These are phyloP conservation scores for Malacosoma neustria DNA, from an alignment of 2,888 invertebrate genomes.

Conservation along the genomic window DNA sequence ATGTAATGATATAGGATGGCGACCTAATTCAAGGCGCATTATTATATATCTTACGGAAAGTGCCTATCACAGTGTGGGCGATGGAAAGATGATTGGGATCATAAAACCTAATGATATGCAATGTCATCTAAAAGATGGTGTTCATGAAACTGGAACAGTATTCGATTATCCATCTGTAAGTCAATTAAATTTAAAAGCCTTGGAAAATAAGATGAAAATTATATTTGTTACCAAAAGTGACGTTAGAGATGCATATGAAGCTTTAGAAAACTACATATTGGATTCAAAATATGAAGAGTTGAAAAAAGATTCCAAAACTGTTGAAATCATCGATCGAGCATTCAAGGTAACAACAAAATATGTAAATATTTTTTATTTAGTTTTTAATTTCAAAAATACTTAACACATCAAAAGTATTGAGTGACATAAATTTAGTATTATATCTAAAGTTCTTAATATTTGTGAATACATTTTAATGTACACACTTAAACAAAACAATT, in stretches of 20 bases:
- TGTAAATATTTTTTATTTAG: too few relatives aligned
- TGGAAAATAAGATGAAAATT: conserved; percentile 81
- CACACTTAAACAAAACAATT: too few relatives aligned
- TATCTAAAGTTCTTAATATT: too few relatives aligned
- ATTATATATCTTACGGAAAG: conserved; percentile 87
- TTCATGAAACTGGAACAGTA: conserved; percentile 67
- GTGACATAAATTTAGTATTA: too few relatives aligned
- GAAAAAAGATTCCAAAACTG: conserved; percentile 68
- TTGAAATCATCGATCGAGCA: conserved; percentile 79
- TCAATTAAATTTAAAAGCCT: conserved; percentile 76
- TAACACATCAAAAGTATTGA: too few relatives aligned
- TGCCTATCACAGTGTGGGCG: conserved; percentile 86
- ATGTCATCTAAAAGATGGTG: conserved; percentile 75
- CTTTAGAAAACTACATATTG: conserved; percentile 75
- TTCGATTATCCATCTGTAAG: conserved; percentile 89
- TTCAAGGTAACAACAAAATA: conserved; percentile 82
- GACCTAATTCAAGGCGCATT: conserved; percentile 80
- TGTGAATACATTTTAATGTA: too few relatives aligned
- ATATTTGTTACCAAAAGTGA: conserved; percentile 81
- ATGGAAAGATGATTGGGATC: conserved; percentile 83
- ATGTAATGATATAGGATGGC: conserved; percentile 84
- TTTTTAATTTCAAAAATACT: too few relatives aligned
- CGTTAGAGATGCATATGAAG: conserved; percentile 54
- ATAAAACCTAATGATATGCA: conserved; percentile 80
- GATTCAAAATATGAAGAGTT: conserved; percentile 78